Conservation (phyloP, 2,797 vertebrate species). For the Lepilemur septentrionalis region DNA sequence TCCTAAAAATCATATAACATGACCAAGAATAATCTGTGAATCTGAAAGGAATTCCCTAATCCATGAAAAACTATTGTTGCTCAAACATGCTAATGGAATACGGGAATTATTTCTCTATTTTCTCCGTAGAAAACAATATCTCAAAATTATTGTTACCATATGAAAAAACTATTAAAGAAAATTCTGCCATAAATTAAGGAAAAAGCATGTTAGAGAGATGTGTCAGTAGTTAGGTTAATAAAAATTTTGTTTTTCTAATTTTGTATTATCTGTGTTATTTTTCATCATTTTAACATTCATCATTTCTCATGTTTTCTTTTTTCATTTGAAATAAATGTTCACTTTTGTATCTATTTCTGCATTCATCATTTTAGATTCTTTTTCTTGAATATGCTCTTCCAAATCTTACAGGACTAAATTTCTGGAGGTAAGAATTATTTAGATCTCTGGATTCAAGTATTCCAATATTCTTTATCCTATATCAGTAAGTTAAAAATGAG, state of each 20-base stretch:
- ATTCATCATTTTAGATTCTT: background rate
- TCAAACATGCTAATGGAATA: background rate
- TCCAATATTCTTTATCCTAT: background rate
- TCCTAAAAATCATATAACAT: background rate
- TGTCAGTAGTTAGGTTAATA: background rate
- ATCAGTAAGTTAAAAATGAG: background rate
- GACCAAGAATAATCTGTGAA: background rate
- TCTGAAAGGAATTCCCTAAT: background rate
- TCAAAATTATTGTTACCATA: background rate
- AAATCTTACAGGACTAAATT: background rate
- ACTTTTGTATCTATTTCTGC: background rate
- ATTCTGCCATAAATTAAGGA: background rate
- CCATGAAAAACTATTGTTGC: background rate
- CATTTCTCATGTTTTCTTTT: background rate
- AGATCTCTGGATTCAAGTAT: background rate
- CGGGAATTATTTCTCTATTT: background rate
- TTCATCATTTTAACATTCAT: background rate
- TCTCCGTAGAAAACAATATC: background rate
- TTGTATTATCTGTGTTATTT: background rate
- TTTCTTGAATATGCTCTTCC: background rate
- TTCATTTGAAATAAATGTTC: background rate
- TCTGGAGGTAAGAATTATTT: background rate
- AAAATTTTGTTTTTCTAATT: background rate
- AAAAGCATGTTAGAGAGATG: background rate
- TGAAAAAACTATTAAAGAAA: background rate